Percentiles rank a stretch among this genome's conserved stretches.
Evolutionary conservation across 2,113 vertebrate genomes (phyloP).

Genomic region (Pterocles orientalis): DNA sequence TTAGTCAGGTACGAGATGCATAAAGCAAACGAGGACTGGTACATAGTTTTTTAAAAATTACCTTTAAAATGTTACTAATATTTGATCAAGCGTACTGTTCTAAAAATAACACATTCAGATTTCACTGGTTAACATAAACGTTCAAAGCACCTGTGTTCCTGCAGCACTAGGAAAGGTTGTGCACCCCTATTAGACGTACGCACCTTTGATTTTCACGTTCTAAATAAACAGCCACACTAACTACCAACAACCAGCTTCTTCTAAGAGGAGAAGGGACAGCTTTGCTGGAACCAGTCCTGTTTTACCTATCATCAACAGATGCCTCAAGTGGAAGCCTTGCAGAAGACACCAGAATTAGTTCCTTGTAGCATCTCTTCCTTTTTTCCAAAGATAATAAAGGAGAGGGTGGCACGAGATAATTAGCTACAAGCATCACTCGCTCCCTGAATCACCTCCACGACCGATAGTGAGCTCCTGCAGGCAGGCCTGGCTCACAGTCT

Average conservation of each 20-base stretch:
- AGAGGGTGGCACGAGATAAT: conserved; percentile 18
- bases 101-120: background rate
- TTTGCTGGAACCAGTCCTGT: background rate
- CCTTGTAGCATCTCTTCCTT: background rate
- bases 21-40: background rate
- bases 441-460: background rate
- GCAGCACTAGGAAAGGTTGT: background rate
- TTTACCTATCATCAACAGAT: background rate
- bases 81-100: background rate
- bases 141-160: background rate
- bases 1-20: background rate
- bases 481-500: background rate
- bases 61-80: background rate
- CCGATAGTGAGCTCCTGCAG: background rate
- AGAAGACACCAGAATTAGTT: conserved; percentile 17
- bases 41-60: background rate
- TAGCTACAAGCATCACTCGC: conserved; percentile 34
- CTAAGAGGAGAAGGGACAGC: background rate
- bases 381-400: background rate
- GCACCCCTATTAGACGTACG: background rate
- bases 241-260: background rate
- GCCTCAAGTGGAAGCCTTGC: background rate
- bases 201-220: background rate
- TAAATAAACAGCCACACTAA: background rate
- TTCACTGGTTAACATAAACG: background rate